phyloP scores from a whole-genome alignment of 1,140 invertebrate genomes.

The Diorhabda carinulata region DNA sequence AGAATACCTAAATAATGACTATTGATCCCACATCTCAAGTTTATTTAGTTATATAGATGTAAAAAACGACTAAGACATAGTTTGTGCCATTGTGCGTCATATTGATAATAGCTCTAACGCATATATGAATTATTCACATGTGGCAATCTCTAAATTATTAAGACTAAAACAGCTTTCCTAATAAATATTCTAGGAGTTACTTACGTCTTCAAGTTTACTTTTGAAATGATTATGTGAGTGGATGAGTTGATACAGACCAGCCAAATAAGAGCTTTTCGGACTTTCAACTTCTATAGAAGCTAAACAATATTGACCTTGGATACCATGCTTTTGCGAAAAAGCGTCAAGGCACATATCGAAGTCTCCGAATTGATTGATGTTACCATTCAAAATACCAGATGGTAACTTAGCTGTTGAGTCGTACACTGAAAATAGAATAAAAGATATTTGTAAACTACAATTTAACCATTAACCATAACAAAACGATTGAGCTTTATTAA shows the following conservation, averaged over 20 bases:
- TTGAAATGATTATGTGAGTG: constrained; percentile 58
- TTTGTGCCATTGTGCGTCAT: no score
- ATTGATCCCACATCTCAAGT: no score
- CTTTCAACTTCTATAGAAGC: constrained; percentile 53
- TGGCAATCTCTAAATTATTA: no score
- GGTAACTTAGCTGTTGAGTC: constrained; percentile 59
- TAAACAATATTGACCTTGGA: constrained; percentile 58
- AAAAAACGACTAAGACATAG: no score
- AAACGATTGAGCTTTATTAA: background rate
- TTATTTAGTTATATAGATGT: no score
- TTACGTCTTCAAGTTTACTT: constrained; percentile 60
- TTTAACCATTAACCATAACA: background rate
- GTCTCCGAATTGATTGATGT: constrained; percentile 61
- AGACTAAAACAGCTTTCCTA: no score
- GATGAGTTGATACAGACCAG: constrained; percentile 52
- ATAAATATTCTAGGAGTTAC: constrained; percentile 26
- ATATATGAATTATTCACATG: no score
- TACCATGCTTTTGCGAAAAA: constrained; percentile 41
- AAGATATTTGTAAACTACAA: background rate
- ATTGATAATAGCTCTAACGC: no score
- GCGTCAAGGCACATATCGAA: constrained; percentile 58
- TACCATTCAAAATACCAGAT: constrained; percentile 58
- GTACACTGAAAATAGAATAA: constrained; percentile 55
- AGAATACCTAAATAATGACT: no score
- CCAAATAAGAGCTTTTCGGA: constrained; percentile 44